Conservation (phyloP, 2,797 vertebrate genomes). For the Aplochiton taeniatus region DNA sequence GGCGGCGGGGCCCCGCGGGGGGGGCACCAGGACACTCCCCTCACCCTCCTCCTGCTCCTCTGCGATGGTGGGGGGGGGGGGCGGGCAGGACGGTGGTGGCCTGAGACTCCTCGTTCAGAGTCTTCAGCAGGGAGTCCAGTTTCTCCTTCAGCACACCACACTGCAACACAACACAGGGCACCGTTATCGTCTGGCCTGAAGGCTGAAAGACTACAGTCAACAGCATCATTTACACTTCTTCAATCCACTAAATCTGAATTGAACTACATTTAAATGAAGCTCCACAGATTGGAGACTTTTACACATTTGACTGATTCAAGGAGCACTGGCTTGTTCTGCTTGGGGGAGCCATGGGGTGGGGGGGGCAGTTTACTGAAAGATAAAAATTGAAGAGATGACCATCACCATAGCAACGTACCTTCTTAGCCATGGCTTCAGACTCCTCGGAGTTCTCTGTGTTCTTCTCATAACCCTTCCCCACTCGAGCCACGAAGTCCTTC, state of each 20-base stretch:
- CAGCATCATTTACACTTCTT: too few relatives aligned
- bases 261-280: too few relatives aligned
- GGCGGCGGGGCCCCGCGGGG: slow-evolving; percentile 41
- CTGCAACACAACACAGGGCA: slow-evolving; percentile 56
- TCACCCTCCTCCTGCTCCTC: slow-evolving; percentile 88
- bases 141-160: slow-evolving; percentile 94
- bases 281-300: too few relatives aligned
- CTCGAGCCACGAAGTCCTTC: slow-evolving; percentile 96
- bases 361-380: too few relatives aligned
- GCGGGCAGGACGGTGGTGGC: slow-evolving; percentile 79
- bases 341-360: too few relatives aligned
- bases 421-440: slow-evolving; percentile 92
- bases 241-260: too few relatives aligned
- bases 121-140: slow-evolving; percentile 90
- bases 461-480: slow-evolving; percentile 94
- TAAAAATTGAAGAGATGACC: too few relatives aligned
- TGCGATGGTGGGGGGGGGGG: slow-evolving; percentile 87
- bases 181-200: too few relatives aligned
- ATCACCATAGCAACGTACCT: slow-evolving; percentile 70
- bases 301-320: too few relatives aligned
- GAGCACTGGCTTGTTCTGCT: too few relatives aligned
- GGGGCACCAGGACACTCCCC: slow-evolving; percentile 56
- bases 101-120: slow-evolving; percentile 91
- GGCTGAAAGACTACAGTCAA: slow-evolving; percentile 5
- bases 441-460: slow-evolving; percentile 89